Conservation (phyloP, 2,888 invertebrate species). For the Caenorhabditis afra region DNA sequence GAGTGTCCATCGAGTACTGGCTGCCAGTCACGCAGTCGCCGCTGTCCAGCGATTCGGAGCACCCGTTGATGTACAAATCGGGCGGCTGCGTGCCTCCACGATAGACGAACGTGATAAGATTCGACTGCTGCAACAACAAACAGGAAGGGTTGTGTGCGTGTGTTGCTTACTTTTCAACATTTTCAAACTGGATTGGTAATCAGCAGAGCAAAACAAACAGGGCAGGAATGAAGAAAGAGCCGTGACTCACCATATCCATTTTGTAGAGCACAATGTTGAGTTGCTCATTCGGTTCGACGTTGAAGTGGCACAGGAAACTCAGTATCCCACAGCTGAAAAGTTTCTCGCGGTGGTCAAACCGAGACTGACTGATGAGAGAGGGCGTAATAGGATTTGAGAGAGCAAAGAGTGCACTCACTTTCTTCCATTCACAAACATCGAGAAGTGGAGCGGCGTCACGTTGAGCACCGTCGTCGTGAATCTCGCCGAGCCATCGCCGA, state of each 20-base stretch:
- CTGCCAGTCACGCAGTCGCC: constrained; percentile 27
- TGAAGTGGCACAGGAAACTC: constrained; percentile 15
- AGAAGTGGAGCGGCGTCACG: constrained; percentile 43
- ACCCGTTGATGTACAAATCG: constrained; percentile 32
- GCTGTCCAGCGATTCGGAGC: constrained; percentile 17
- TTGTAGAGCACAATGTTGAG: constrained; percentile 33
- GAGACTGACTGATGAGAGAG: constrained; percentile 17
- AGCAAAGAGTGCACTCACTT: constrained; percentile 35
- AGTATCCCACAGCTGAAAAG: constrained; percentile 47
- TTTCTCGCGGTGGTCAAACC: neutral
- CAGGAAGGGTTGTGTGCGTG: neutral
- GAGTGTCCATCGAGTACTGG: constrained; percentile 27
- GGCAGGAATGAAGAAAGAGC: too few species aligned
- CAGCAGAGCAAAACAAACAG: neutral
- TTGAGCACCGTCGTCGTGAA: constrained; percentile 37
- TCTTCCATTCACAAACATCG: constrained; percentile 47
- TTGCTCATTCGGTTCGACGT: constrained; percentile 12
- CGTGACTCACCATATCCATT: constrained; percentile 26
- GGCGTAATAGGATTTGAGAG: neutral
- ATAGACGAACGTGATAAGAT: constrained; percentile 37
- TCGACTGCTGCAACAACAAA: constrained; percentile 35
- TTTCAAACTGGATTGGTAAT: neutral
- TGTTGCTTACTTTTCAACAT: neutral
- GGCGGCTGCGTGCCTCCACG: constrained; percentile 12
- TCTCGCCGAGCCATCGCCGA: constrained; percentile 11